These are phyloP conservation scores for Panagrolaimus sp. DNA, from an alignment of 1,140 invertebrate species.

Conservation along the genomic window DNA sequence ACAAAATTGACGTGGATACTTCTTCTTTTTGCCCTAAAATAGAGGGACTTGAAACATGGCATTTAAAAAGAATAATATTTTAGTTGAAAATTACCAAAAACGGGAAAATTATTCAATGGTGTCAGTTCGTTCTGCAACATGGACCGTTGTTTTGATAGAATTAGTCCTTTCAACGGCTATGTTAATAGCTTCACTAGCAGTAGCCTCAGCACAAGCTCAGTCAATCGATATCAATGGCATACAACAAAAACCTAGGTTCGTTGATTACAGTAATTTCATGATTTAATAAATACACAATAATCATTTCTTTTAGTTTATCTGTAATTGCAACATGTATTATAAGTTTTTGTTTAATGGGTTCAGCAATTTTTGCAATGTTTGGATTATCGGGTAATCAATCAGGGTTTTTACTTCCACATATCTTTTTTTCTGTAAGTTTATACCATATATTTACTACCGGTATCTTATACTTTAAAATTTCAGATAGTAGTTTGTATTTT, in stretches of 20 bases:
- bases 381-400: conserved; percentile 19
- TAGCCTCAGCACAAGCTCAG: conserved; percentile 24
- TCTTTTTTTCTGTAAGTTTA: conserved; percentile 22
- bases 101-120: conserved; percentile 7
- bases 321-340: conserved; percentile 16
- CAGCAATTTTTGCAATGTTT: conserved; percentile 22
- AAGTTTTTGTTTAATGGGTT: conserved; percentile 19
- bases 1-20: too few relatives aligned
- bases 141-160: conserved; percentile 17
- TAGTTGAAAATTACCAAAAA: too few relatives aligned
- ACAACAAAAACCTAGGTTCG: background rate
- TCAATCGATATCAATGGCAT: conserved; percentile 18
- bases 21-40: too few relatives aligned
- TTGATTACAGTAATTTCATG: background rate
- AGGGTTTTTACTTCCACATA: conserved; percentile 19
- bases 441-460: background rate
- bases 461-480: background rate
- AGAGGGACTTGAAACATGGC: too few relatives aligned
- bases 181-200: conserved; percentile 20
- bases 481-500: conserved; percentile 22
- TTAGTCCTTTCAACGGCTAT: conserved; percentile 20
- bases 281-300: too few relatives aligned
- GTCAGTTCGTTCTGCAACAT: conserved; percentile 22
- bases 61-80: too few relatives aligned
- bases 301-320: conserved; percentile 20